Evolutionary conservation across 2,113 vertebrate genomes (phyloP), one percentile per base, ranked within the genome.

Genomic region (Nothocercus nigrocapillus): DNA sequence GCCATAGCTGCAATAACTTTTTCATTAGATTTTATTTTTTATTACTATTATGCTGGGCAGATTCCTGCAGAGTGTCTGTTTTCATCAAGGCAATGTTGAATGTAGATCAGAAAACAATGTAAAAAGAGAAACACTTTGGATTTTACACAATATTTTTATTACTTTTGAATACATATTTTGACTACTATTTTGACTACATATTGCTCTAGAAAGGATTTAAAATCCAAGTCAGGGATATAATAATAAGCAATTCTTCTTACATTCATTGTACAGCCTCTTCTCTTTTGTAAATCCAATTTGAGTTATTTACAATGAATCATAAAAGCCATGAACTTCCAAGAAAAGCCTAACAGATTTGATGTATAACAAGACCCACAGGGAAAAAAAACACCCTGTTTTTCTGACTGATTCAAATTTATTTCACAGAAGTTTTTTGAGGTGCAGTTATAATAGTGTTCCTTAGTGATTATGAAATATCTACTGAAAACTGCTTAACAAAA

Each of bases 401-500:
- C 42, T 83, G 76, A n/a, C 40, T 91, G 85, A 76, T 82, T 87
- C 93, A 94, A 96, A 93, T 96, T 83, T 51, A 92, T 73, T 80
- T 77, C 90, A 32, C 54, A 58, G 75, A 90, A 82, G 75, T 96
- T 97, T 97, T 95, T 96, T 75, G 92, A 95, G 85, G 70, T 94
- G 86, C 91, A 76, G 45, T 96, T 89, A 82, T 90, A 95, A 97
- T 90, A 95, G 91, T 45, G 62, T 95, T 97, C 72, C 90, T 94
- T 83, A 89, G 94, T 68, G 97, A 96, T 97, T 94, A 96, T 93
- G 94, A 98, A 97, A 97, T 97, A 97, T 97, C 98, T 95, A 77
- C 97, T 97, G 97, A 96, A 98, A 97, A 96, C 96, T 87, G 70
- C 74, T 96, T 97, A 94, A 98, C 98, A 98, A 98, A 98, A 85